Evolutionary conservation across 2,888 invertebrate genomes (phyloP).

Genomic region (Tribolium freemani): DNA sequence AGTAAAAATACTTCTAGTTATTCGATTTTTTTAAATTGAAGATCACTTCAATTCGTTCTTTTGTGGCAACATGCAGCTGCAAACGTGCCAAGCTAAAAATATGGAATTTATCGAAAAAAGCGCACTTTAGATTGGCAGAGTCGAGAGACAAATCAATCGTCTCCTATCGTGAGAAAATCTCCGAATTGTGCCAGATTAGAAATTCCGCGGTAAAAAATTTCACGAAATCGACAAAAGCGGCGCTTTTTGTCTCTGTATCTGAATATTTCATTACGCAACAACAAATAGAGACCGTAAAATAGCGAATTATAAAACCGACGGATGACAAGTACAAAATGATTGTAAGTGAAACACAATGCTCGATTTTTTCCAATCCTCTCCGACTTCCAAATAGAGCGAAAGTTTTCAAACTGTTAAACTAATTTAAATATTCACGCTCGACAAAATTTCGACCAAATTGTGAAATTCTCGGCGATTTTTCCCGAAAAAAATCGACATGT

Average conservation of each 20-base stretch:
- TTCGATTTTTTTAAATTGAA: too few relatives aligned
- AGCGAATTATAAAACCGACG: conserved; percentile 35
- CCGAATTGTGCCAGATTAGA: conserved; percentile 21
- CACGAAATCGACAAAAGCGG: conserved; percentile 26
- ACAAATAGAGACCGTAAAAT: conserved; percentile 42
- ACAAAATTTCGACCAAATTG: conserved; percentile 49
- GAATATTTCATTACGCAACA: conserved; percentile 43
- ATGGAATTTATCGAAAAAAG: too few relatives aligned
- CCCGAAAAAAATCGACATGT: conserved; percentile 32
- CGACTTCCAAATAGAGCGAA: conserved; percentile 37
- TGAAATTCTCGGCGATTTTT: conserved; percentile 48
- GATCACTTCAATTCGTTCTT: too few relatives aligned
- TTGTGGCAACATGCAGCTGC: too few relatives aligned
- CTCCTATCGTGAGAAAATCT: conserved; percentile 30
- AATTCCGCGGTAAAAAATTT: conserved; percentile 36
- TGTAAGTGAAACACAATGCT: conserved; percentile 41
- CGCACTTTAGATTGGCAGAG: too few relatives aligned
- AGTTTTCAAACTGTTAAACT: conserved; percentile 39
- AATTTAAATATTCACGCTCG: conserved; percentile 54
- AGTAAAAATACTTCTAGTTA: too few relatives aligned
- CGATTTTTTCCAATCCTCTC: conserved; percentile 28
- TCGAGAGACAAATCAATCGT: neutral
- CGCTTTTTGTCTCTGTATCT: conserved; percentile 13
- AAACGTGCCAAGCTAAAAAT: too few relatives aligned
- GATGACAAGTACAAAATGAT: conserved; percentile 39